Evolutionary conservation across 2,113 vertebrate genomes (phyloP).

Genomic region (Cichladusa arquata): DNA sequence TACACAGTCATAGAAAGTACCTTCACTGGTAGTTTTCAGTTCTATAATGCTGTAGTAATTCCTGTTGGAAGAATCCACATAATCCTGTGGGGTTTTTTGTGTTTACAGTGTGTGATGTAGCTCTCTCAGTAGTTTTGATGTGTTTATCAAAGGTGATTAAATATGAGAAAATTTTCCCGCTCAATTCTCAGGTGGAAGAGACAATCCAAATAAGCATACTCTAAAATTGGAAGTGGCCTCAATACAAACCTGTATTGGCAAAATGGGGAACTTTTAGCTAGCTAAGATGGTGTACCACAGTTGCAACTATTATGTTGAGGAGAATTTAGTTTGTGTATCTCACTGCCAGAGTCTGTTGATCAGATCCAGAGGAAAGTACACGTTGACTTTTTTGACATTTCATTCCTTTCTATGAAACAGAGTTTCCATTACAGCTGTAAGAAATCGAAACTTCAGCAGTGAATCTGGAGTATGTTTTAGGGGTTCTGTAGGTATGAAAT

Average conservation of each 20-base stretch:
- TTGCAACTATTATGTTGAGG: background rate
- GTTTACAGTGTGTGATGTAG: background rate
- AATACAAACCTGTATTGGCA: background rate
- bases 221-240: background rate
- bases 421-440: background rate
- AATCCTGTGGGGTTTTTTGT: background rate
- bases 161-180: background rate
- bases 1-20: background rate
- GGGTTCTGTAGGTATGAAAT: background rate
- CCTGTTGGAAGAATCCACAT: background rate
- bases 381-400: background rate
- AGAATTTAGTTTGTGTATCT: background rate
- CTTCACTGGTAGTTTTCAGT: background rate
- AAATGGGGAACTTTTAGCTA: background rate
- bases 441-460: background rate
- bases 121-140: background rate
- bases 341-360: background rate
- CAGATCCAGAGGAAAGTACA: background rate
- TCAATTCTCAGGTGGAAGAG: background rate
- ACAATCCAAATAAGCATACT: background rate
- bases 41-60: background rate
- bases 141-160: background rate
- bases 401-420: background rate
- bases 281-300: background rate
- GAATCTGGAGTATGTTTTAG: background rate